Evolutionary conservation across 2,113 vertebrate genomes (phyloP), one percentile per base, ranked within the genome.

Genomic region (Sylvietta virens): DNA sequence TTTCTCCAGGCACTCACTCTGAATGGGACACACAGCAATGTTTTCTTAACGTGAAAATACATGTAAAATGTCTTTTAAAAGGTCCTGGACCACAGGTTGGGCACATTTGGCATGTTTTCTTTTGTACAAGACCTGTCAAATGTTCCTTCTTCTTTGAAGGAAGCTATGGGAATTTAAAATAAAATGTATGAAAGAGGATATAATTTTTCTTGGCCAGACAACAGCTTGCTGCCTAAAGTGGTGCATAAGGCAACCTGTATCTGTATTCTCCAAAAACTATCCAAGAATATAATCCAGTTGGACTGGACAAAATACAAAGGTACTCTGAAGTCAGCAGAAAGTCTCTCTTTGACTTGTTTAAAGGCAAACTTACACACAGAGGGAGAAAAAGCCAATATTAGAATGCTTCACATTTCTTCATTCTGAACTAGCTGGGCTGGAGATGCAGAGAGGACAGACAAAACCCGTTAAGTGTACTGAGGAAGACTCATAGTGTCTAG

Each of bases 401-500:
- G 33, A 51, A 90, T 79, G 45, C 31, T 90, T 83, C 5, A 0
- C 61, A 42, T 77, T 74, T 86, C 28, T 69, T 85, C 33, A 14
- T 70, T 92, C 40, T 89, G 33, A 78, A 47, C 28, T 67, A 53
- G 7, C 15, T 78, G 60, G n/a, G 26, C 51, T 91, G 60, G 42
- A 94, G 66, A 53, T 53, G 35, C 26, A 84, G 73, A 69, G n/a
- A 69, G 67, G 65, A 86, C 54, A 93, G 72, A 92, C 61, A 93
- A 94, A 95, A 86, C 27, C 69, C 53, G 74, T 90, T 90, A 95
- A 82, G 16, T 31, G 7, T 19, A 54, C 27, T 62, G 26, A 87
- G 45, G 37, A 94, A 94, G 94, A 95, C 94, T 94, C 86, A 96
- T 83, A 39, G 37, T 81, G 67, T 86, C 91, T 82, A 65, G 74